Evolutionary conservation across 2,797 vertebrate species (phyloP).

Genomic region (Leptoclinus maculatus): DNA sequence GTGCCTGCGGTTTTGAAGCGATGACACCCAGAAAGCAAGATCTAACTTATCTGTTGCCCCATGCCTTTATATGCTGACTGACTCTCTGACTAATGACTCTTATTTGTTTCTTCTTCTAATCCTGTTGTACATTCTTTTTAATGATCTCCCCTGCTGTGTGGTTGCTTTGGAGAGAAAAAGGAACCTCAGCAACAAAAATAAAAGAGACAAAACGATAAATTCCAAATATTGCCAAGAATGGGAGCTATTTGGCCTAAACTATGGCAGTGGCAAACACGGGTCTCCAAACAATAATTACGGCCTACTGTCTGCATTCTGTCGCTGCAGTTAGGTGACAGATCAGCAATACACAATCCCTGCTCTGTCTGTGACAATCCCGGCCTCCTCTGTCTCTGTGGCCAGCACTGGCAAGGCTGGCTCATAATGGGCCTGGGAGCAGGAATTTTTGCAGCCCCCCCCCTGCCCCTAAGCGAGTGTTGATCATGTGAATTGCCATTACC

Average conservation of each 20-base stretch:
- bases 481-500: constrained; percentile 64
- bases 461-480: constrained; percentile 56
- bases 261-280: constrained; percentile 50
- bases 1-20: constrained; percentile 50
- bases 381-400: constrained; percentile 60
- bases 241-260: constrained; percentile 67
- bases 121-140: constrained; percentile 15
- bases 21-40: constrained; percentile 58
- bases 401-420: constrained; percentile 55
- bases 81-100: constrained; percentile 50
- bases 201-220: constrained; percentile 53
- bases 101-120: constrained; percentile 44
- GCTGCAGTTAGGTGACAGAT: constrained; percentile 78
- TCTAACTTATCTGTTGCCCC: constrained; percentile 47
- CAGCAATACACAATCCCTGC: constrained; percentile 82
- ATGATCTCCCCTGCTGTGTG: constrained; percentile 39
- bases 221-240: constrained; percentile 68
- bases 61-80: constrained; percentile 24
- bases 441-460: constrained; percentile 68
- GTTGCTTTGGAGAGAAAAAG: constrained; percentile 39
- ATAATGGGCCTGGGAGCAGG: constrained; percentile 76
- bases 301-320: constrained; percentile 76
- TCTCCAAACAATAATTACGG: constrained; percentile 69
- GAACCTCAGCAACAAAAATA: constrained; percentile 43
- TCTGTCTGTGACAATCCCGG: constrained; percentile 76